phyloP scores from a whole-genome alignment of 2,797 vertebrate species.

The Setipinna tenuifilis region DNA sequence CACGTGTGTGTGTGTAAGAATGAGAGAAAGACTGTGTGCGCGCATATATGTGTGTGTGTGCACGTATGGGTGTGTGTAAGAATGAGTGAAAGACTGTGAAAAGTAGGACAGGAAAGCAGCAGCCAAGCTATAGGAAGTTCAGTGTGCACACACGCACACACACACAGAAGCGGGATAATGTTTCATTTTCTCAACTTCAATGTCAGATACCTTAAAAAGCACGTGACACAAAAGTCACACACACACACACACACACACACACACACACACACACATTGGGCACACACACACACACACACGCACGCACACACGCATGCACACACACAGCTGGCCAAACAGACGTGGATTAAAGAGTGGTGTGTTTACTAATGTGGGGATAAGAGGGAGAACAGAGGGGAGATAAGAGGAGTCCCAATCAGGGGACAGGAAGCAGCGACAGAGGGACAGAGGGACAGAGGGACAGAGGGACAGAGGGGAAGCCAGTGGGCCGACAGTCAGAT shows the following conservation, averaged over 20 bases:
- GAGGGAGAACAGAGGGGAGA: constrained; percentile 38
- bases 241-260: constrained; percentile 8
- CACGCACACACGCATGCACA: constrained; percentile 8
- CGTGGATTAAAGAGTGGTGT: constrained; percentile 10
- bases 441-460: too few relatives aligned
- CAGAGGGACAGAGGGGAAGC: too few relatives aligned
- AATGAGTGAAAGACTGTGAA: not conserved
- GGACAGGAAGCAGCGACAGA: constrained; percentile 27
- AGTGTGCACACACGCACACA: not conserved
- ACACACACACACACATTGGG: constrained; percentile 6
- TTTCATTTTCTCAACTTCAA: constrained; percentile 10
- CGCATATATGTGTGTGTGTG: constrained; percentile 38
- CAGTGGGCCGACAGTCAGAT: too few relatives aligned
- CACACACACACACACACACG: constrained; percentile 19
- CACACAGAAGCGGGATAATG: not conserved
- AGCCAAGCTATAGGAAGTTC: constrained; percentile 20
- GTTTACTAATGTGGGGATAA: too few relatives aligned
- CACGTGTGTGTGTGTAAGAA: not conserved
- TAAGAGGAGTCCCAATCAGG: constrained; percentile 44
- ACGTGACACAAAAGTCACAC: not conserved
- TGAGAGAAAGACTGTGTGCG: not conserved
- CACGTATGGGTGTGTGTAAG: not conserved
- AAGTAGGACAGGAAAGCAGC: constrained; percentile 8
- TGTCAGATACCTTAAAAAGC: not conserved
- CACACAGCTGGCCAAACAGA: constrained; percentile 4